phyloP scores from a whole-genome alignment of 2,888 invertebrate genomes.

The Agrotis exclamationis region DNA sequence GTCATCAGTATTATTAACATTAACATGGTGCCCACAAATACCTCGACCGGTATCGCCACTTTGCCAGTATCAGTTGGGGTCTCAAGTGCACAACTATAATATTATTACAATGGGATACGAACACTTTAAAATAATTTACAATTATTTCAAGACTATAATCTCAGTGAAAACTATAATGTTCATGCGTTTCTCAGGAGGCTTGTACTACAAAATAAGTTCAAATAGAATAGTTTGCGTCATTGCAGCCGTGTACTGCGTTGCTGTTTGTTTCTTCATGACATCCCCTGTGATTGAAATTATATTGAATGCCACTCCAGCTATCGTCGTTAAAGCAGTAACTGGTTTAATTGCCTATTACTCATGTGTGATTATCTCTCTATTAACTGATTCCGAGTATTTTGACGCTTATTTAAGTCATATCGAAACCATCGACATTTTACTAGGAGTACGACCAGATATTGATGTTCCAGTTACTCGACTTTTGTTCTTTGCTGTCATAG shows the following conservation, averaged over 20 bases:
- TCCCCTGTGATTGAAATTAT: background rate
- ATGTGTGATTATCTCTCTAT: background rate
- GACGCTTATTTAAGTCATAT: background rate
- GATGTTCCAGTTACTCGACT: background rate
- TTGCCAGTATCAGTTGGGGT: background rate
- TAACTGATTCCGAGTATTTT: background rate
- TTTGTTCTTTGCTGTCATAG: background rate
- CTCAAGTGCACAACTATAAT: background rate
- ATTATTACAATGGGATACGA: background rate
- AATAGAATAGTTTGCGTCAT: background rate
- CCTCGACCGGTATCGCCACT: background rate
- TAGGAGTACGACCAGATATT: background rate
- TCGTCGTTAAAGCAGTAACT: background rate
- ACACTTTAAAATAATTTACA: background rate
- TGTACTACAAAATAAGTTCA: slow-evolving; percentile 13
- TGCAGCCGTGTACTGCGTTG: slow-evolving; percentile 4
- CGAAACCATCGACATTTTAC: background rate
- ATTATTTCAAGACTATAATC: background rate
- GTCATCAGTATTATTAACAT: background rate
- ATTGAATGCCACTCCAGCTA: fast-evolving
- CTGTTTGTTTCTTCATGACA: background rate
- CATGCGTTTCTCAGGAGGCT: background rate
- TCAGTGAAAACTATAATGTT: background rate
- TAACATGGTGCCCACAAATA: too few species aligned
- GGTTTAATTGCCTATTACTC: background rate